Conservation (phyloP, 1,140 invertebrate genomes). For the Drosophila aff. region DNA sequence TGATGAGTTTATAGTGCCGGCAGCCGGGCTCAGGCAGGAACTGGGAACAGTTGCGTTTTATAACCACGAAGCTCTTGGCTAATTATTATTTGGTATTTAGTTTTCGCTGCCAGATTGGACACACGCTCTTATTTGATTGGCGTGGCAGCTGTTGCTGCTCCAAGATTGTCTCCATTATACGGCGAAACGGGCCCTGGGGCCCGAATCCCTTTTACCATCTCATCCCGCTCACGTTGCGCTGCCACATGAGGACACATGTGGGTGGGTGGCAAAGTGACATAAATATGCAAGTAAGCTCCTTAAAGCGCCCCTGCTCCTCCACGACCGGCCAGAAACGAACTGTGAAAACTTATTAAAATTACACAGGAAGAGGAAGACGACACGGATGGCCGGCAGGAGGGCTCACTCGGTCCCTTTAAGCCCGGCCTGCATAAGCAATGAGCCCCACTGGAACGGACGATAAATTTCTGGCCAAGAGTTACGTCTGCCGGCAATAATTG, state of each 20-base stretch:
- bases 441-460: conserved; percentile 56
- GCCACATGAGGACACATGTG: conserved; percentile 2
- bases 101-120: conserved; percentile 15
- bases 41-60: conserved; percentile 65
- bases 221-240: background rate
- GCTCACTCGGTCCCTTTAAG: conserved; percentile 50
- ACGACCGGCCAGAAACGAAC: conserved; percentile 21
- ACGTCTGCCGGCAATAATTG: conserved; percentile 57
- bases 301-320: conserved; percentile 49
- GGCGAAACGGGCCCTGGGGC: conserved; percentile 53
- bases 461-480: conserved; percentile 64
- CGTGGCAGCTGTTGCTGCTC: conserved; percentile 29
- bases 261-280: conserved; percentile 55
- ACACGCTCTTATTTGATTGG: conserved; percentile 22
- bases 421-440: conserved; percentile 72
- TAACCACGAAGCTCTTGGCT: conserved; percentile 40
- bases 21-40: conserved; percentile 47
- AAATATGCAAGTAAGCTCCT: conserved; percentile 80
- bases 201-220: conserved; percentile 12
- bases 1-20: conserved; percentile 76
- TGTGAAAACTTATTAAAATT: conserved; percentile 77
- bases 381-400: background rate
- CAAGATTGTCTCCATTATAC: conserved; percentile 36
- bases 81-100: conserved; percentile 66
- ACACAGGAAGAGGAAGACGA: conserved; percentile 28